Conservation (phyloP, 2,797 vertebrate species). For the Chrysocyon brachyurus region DNA sequence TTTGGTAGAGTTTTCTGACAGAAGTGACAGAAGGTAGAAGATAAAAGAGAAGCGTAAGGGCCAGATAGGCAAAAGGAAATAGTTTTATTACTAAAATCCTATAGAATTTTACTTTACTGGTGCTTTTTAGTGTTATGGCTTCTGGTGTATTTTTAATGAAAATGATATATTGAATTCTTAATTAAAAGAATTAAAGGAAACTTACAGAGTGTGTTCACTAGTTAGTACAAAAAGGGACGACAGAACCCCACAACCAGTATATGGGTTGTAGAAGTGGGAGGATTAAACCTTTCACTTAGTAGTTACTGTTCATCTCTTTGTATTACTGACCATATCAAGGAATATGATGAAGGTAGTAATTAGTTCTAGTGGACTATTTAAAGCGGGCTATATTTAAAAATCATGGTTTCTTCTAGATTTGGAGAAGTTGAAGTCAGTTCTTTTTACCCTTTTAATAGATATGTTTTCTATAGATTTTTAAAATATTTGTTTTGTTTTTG, state of each 20-base stretch:
- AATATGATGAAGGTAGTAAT: background rate
- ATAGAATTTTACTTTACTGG: conserved; percentile 1
- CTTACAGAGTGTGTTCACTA: background rate
- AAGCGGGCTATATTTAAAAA: background rate
- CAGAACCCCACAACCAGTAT: background rate
- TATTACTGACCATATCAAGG: background rate
- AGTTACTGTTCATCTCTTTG: background rate
- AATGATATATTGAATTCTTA: background rate
- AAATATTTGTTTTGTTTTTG: background rate
- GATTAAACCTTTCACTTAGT: background rate
- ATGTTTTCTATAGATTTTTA: background rate
- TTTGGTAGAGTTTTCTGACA: background rate
- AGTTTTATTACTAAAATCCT: background rate
- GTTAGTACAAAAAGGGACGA: background rate
- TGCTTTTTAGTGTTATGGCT: conserved; percentile 13
- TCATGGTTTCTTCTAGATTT: background rate
- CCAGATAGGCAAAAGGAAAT: background rate
- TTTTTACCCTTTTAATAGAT: background rate
- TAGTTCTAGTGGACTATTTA: background rate
- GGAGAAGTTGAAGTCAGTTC: background rate
- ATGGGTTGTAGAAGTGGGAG: background rate
- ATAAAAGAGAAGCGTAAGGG: background rate
- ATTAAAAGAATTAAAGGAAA: conserved; percentile 2
- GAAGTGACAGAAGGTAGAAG: background rate
- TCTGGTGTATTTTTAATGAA: conserved; percentile 12